Evolutionary conservation across 2,113 vertebrate species (phyloP).

Genomic region (Limanda limanda): DNA sequence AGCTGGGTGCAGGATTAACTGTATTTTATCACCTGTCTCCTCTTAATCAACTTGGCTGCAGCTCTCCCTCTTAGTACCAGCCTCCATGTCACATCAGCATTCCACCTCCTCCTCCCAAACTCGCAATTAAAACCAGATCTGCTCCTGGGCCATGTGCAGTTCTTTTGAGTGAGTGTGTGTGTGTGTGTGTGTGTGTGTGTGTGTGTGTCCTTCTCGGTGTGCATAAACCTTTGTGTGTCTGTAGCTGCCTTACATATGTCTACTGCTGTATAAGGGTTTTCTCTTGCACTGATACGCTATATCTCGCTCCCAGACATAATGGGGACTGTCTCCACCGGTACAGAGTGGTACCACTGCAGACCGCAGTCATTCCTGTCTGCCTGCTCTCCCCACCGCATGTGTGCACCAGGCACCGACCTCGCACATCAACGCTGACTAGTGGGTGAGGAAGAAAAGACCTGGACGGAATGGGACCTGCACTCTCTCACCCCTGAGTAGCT

Average conservation of each 20-base stretch:
- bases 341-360: conserved; percentile 71
- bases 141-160: conserved; percentile 27
- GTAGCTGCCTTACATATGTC: conserved; percentile 21
- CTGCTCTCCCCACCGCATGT: conserved; percentile 41
- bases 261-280: conserved; percentile 55
- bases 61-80: conserved; percentile 40
- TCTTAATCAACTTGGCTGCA: conserved; percentile 56
- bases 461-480: conserved; percentile 29
- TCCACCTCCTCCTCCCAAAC: conserved; percentile 42
- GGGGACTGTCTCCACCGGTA: conserved; percentile 58
- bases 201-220: neutral
- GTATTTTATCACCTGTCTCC: conserved; percentile 59
- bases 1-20: conserved; percentile 49
- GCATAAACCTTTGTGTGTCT: neutral
- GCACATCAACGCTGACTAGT: conserved; percentile 11
- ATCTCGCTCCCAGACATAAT: conserved; percentile 61
- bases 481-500: conserved; percentile 21
- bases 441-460: conserved; percentile 55
- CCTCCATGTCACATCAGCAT: conserved; percentile 62
- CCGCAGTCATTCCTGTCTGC: conserved; percentile 69
- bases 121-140: conserved; percentile 54
- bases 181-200: neutral
- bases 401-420: conserved; percentile 68
- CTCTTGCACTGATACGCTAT: conserved; percentile 42
- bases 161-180: no score